Percentiles rank a stretch among this genome's conserved stretches.
phyloP scores from a whole-genome alignment of 1,140 invertebrate genomes.

The Anoplophora glabripennis region DNA sequence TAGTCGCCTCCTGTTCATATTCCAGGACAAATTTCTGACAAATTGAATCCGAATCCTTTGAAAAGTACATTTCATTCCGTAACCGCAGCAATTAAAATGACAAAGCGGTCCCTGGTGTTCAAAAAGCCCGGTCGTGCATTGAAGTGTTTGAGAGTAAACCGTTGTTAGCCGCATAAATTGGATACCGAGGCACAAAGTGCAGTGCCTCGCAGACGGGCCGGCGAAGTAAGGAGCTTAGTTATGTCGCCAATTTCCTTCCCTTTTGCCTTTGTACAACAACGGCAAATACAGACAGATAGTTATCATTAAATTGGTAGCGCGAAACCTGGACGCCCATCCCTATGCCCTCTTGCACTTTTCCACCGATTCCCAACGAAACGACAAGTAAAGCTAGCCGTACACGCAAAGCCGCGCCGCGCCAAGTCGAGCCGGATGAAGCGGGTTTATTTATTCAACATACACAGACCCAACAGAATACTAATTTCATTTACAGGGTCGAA shows the following conservation, averaged over 20 bases:
- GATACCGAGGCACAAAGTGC: conserved; percentile 16
- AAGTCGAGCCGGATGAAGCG: no score
- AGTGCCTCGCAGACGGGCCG: background rate
- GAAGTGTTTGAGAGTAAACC: conserved; percentile 17
- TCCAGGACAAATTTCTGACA: background rate
- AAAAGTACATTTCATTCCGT: background rate
- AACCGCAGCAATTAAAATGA: conserved; percentile 6
- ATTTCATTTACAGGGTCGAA: no score
- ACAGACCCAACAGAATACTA: no score
- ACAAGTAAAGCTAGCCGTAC: no score
- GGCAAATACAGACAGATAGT: conserved; percentile 15
- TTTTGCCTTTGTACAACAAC: conserved; percentile 14
- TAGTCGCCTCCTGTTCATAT: background rate
- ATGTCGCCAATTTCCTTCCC: conserved; percentile 23
- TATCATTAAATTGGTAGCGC: conserved; percentile 12
- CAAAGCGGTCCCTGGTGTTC: background rate
- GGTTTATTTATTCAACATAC: no score
- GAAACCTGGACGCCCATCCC: background rate
- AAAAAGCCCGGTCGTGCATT: conserved; percentile 2
- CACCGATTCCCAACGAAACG: no score
- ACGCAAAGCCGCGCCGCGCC: no score
- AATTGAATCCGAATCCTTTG: conserved; percentile 9
- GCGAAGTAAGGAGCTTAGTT: conserved; percentile 22
- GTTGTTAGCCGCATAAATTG: conserved; percentile 21
- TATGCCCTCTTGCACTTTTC: no score